These are phyloP conservation scores for Conomelus anceps DNA, from an alignment of 2,888 invertebrate species.

Conservation along the genomic window DNA sequence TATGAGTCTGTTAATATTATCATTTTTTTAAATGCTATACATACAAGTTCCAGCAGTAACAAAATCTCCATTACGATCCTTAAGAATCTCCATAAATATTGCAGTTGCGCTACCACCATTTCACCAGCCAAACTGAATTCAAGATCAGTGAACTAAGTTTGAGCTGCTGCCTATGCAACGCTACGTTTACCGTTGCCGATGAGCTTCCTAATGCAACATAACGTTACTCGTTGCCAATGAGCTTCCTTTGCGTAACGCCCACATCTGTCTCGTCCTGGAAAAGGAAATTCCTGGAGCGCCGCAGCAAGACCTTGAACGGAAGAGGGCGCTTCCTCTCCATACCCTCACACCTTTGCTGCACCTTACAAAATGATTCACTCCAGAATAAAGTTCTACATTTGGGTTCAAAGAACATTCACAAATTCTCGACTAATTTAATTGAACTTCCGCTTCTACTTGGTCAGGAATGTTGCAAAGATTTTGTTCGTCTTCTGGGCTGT, in stretches of 20 bases:
- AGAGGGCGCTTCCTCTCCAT: not conserved
- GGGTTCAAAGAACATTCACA: not conserved
- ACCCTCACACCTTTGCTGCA: not conserved
- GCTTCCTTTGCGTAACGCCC: not conserved
- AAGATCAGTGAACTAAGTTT: too few species aligned
- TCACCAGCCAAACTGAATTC: too few species aligned
- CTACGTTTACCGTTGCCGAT: not conserved
- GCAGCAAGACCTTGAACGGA: not conserved
- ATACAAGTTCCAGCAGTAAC: too few species aligned
- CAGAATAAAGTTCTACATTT: not conserved
- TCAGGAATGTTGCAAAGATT: not conserved
- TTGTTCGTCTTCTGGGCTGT: not conserved
- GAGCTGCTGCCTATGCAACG: too few species aligned
- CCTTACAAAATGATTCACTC: not conserved
- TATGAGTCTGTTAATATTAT: too few species aligned
- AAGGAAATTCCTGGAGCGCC: not conserved
- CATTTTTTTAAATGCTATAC: too few species aligned
- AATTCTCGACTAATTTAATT: not conserved
- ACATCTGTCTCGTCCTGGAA: not conserved
- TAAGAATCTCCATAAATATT: too few species aligned
- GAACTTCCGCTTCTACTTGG: not conserved
- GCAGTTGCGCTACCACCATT: too few species aligned
- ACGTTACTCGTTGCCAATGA: not conserved
- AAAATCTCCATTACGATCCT: too few species aligned
- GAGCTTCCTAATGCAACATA: not conserved